Percentiles rank a stretch among this genome's conserved stretches.
Evolutionary conservation across 2,113 vertebrate genomes (phyloP).

Genomic region (Bubo bubo): DNA sequence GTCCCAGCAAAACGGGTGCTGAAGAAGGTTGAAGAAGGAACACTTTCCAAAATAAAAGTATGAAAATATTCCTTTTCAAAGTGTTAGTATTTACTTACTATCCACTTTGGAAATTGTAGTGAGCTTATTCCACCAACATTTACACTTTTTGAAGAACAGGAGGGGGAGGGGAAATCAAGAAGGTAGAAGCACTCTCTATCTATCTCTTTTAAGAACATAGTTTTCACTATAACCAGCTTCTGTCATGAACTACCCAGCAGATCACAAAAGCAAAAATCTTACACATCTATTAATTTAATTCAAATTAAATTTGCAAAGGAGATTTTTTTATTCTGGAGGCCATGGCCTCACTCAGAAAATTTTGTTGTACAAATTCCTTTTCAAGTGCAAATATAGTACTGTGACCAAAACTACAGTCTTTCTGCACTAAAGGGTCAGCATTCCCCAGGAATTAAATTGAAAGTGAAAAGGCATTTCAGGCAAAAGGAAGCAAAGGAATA

Average conservation of each 20-base stretch:
- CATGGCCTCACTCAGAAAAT: background rate
- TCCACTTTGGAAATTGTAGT: background rate
- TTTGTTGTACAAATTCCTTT: background rate
- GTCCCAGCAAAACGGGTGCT: fast-evolving
- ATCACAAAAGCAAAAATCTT: background rate
- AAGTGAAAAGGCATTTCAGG: background rate
- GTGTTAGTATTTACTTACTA: background rate
- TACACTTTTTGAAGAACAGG: background rate
- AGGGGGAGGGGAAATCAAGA: background rate
- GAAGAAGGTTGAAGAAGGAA: background rate
- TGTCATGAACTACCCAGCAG: background rate
- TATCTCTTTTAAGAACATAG: background rate
- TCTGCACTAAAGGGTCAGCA: background rate
- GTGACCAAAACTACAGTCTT: background rate
- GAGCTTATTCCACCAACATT: background rate
- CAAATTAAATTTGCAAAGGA: background rate
- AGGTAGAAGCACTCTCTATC: background rate
- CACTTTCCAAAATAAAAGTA: background rate
- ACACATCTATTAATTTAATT: background rate
- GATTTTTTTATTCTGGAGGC: background rate
- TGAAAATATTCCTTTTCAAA: background rate
- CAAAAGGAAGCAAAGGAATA: background rate
- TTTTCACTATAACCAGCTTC: background rate
- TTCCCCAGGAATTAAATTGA: background rate
- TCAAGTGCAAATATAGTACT: background rate